These are phyloP conservation scores for Campoplex nolae DNA, from an alignment of 2,888 invertebrate species.

Conservation along the genomic window DNA sequence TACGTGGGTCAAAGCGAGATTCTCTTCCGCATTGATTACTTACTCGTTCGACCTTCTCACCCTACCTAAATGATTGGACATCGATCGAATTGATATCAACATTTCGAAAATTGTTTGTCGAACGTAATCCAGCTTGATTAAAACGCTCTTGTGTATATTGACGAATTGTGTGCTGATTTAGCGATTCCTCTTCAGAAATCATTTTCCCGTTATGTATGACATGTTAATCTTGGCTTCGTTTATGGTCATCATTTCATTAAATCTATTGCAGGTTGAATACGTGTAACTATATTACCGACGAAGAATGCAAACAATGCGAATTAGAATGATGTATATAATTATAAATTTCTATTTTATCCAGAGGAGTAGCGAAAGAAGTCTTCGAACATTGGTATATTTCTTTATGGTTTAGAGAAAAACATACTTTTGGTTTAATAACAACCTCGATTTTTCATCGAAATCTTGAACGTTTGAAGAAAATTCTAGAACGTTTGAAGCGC, in stretches of 20 bases:
- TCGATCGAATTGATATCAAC: slow-evolving; percentile 20
- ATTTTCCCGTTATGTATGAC: too few species aligned
- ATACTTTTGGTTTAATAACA: background rate
- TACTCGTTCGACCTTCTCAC: background rate
- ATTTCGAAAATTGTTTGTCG: background rate
- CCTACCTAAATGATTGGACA: background rate
- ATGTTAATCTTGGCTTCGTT: background rate
- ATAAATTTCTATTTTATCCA: too few species aligned
- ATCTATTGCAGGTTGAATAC: background rate
- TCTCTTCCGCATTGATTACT: slow-evolving; percentile 13
- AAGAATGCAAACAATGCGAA: background rate
- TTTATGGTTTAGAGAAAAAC: background rate
- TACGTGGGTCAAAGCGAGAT: background rate
- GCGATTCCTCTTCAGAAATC: background rate
- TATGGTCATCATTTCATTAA: background rate
- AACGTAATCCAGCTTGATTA: slow-evolving; percentile 23
- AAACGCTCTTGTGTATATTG: slow-evolving; percentile 1
- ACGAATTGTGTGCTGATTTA: slow-evolving; percentile 14
- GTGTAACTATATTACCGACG: background rate
- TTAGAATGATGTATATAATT: background rate
- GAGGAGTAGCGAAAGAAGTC: background rate
- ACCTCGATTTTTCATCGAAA: background rate
- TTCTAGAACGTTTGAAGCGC: too few species aligned
- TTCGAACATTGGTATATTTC: background rate
- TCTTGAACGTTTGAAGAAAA: too few species aligned